Percentiles rank a stretch among this genome's conserved stretches.
phyloP scores from a whole-genome alignment of 2,113 vertebrate species.

The Sapayoa aenigma region DNA sequence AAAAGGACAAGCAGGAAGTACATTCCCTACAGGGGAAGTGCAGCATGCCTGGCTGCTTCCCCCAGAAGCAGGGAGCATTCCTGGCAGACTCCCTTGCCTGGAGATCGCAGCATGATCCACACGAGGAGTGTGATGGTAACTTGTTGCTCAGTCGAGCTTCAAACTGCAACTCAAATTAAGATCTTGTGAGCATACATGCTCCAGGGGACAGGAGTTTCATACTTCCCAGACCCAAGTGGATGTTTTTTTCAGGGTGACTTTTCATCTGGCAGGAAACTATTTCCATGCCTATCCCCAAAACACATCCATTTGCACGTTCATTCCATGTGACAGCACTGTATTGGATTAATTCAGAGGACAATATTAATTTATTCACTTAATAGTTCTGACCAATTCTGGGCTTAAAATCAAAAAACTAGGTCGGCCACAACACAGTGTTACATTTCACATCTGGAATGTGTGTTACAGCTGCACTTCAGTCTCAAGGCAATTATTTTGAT shows the following conservation, averaged over 20 bases:
- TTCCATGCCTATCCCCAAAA: not conserved
- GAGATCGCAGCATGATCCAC: rapidly evolving
- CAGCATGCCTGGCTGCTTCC: not conserved
- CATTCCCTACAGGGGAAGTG: not conserved
- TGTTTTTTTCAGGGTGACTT: not conserved
- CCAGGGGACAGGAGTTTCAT: not conserved
- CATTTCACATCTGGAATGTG: slow-evolving; percentile 39
- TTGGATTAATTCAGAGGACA: not conserved
- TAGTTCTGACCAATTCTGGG: not conserved
- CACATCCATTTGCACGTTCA: too few species aligned
- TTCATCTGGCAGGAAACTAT: not conserved
- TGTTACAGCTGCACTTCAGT: slow-evolving; percentile 22
- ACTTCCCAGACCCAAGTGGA: not conserved
- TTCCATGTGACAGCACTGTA: not conserved
- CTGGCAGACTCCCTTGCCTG: rapidly evolving
- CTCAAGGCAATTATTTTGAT: slow-evolving; percentile 36
- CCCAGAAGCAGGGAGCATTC: not conserved
- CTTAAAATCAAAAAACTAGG: not conserved
- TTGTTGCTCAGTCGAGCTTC: not conserved
- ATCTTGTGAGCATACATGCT: not conserved
- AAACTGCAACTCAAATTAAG: not conserved
- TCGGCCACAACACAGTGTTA: not conserved
- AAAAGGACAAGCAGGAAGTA: not conserved
- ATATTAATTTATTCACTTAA: not conserved
- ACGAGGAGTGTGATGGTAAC: not conserved